Evolutionary conservation across 2,113 vertebrate species (phyloP).

Genomic region (Fulmarus glacialis): DNA sequence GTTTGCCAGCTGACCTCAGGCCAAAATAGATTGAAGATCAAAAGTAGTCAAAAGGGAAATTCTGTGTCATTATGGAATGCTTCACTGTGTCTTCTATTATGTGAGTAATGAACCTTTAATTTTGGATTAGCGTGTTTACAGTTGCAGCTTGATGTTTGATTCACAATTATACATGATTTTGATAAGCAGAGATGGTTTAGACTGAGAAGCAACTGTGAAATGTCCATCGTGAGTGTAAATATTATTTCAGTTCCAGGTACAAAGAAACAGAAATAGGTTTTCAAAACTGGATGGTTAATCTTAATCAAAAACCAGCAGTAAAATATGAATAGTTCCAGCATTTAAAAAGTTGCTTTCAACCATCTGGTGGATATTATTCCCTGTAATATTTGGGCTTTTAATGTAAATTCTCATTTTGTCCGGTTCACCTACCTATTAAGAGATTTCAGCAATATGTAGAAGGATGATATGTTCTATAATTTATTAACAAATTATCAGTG

Average conservation of each 20-base stretch:
- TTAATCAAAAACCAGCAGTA: neutral
- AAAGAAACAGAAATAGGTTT: neutral
- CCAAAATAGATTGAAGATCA: slow-evolving; percentile 68
- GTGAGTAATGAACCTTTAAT: slow-evolving; percentile 69
- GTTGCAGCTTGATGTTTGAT: slow-evolving; percentile 44
- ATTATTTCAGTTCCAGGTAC: slow-evolving; percentile 20
- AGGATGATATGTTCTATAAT: neutral
- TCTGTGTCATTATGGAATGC: slow-evolving; percentile 35
- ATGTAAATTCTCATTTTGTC: neutral
- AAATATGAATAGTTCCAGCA: neutral
- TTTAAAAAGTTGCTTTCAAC: neutral
- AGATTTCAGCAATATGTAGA: neutral
- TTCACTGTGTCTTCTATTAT: slow-evolving; percentile 40
- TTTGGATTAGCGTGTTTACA: slow-evolving; percentile 57
- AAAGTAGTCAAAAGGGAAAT: slow-evolving; percentile 72
- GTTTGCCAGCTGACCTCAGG: slow-evolving; percentile 63
- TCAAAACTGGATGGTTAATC: slow-evolving; percentile 27
- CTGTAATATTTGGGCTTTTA: neutral
- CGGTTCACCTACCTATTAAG: neutral
- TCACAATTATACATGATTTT: slow-evolving; percentile 22
- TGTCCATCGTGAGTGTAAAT: slow-evolving; percentile 23
- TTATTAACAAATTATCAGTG: neutral
- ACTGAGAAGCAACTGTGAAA: slow-evolving; percentile 44
- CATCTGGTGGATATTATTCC: neutral
- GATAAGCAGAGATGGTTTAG: slow-evolving; percentile 14